Conservation (phyloP, 2,113 vertebrate genomes). For the Bombycilla garrulus region DNA sequence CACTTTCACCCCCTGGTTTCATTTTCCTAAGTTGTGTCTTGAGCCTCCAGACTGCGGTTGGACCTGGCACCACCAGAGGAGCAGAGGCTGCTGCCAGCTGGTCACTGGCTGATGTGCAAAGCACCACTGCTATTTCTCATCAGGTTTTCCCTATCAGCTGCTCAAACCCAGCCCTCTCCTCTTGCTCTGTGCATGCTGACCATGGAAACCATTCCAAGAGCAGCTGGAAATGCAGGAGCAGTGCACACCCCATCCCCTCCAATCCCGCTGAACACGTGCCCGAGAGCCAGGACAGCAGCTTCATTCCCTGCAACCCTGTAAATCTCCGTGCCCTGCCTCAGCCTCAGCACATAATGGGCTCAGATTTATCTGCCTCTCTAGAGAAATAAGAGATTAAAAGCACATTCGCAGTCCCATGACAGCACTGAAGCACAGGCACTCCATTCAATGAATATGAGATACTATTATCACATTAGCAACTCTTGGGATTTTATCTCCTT, state of each 20-base stretch:
- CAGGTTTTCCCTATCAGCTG: neutral
- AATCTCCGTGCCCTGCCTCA: neutral
- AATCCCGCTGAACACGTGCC: rapidly evolving
- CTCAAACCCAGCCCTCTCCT: neutral
- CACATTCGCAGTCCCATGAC: neutral
- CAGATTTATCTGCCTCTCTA: constrained; percentile 45
- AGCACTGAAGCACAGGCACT: neutral
- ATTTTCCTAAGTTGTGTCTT: neutral
- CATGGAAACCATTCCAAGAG: neutral
- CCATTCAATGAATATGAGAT: neutral
- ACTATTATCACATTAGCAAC: constrained; percentile 4
- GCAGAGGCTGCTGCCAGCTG: neutral
- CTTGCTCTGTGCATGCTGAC: rapidly evolving
- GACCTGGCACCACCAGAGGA: neutral
- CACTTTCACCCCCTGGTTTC: neutral
- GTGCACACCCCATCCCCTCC: neutral
- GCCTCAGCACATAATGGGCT: neutral
- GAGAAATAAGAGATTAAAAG: constrained; percentile 51
- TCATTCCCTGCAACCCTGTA: neutral
- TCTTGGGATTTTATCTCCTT: constrained; percentile 4
- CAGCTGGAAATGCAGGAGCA: neutral
- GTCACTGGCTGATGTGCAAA: neutral
- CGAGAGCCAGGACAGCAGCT: neutral
- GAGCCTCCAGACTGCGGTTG: too few species aligned
- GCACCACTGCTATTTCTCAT: rapidly evolving